Base-by-base conservation (phyloP, 2,113 vertebrate species). In the Epinephelus moara region DNA sequence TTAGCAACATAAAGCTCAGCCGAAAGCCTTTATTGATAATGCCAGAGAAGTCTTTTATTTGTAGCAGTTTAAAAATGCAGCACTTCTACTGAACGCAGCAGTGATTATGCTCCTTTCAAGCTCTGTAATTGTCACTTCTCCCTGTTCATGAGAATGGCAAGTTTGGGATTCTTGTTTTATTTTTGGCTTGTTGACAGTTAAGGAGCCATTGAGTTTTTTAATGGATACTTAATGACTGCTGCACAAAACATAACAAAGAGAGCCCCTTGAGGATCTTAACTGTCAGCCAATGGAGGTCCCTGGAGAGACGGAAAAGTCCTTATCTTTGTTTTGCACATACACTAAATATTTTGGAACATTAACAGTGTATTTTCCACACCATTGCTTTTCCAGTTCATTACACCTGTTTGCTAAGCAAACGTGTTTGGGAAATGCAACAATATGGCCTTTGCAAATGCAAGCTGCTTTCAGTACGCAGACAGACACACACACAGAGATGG, bases 271-370 rank as follows among this genome's bases (percentile, higher is more conserved):
- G 89, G 84, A 85, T 81, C 84, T 53, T 52, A 19, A 77, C 88
- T 69, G 90, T 77, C 84, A 78, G 84, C 85, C 70, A 55, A 37
- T 45, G 27, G n/a, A 61, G 18, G 71, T 81, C 90, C 89, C 89
- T 4, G 62, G 84, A 86, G 89, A 89, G 61, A 37, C 1, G 47
- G 70, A 85, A 74, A 85, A 86, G 86, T 86, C 90, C 85, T 88
- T 40, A 78, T 88, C 86, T 85, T 76, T 83, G 76, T 86, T 64
- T 21, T 82, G 81, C 68, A 53, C 75, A 49, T 86, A 70, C 70
- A 62, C 69, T 72, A 70, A 85, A 88, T 89, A 93, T 89, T 89
- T 87, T 85, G 85, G 83, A 91, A 86, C 83, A 89, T 92, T 91
- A 89, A 78, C 57, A 69, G 75, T 82, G 75, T 88, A 77, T 85